Evolutionary conservation across 2,888 invertebrate species (phyloP), one percentile per base, ranked within the genome.

Genomic region (Acanthosoma haemorrhoidale): DNA sequence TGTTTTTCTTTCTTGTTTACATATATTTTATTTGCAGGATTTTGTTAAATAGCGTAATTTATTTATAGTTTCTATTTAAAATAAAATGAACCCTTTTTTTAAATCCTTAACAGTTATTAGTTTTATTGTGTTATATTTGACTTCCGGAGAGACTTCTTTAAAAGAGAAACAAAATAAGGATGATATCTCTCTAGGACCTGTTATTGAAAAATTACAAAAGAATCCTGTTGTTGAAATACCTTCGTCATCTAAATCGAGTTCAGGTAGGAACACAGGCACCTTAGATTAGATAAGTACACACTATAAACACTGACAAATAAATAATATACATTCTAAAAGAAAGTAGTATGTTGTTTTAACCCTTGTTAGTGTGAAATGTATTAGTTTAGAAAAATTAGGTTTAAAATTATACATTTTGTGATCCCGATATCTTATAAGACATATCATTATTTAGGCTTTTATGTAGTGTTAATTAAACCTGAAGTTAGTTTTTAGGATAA

Each of bases 1-100:
- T 51, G 51, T 51, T 51, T n/a, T 51, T 51, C 32, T 32, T 32
- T 32, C 51, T 21, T 51, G 51, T 51, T 51, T 51, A 51, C 25
- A 9, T 51, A 25, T 51, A 25, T 11, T 1, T 21, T 51, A 25
- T 51, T 51, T 43, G 18, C 9, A 9, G 21, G 13, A 6, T 51
- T 51, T 51, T 21, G 13, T 25, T 25, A 4, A n/a, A n/a, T n/a
- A 21, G n/a, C 13, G 5, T 6, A n/a, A 25, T 51, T n/a, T 25
- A 25, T 13, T 0, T 25, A 13, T 25, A 25, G 8, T 25, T 51
- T 21, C 25, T 51, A 25, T 25, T 6, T 61, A 41, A 5, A 5
- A 36, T 21, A 36, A 32, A 21, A 61, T 61, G 61, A 61, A 61
- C 36, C 32, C 36, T 36, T 32, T 61, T 21, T 36, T 32, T 16